Base-by-base conservation (phyloP, 2,888 invertebrate genomes). In the Melanostoma scalare region DNA sequence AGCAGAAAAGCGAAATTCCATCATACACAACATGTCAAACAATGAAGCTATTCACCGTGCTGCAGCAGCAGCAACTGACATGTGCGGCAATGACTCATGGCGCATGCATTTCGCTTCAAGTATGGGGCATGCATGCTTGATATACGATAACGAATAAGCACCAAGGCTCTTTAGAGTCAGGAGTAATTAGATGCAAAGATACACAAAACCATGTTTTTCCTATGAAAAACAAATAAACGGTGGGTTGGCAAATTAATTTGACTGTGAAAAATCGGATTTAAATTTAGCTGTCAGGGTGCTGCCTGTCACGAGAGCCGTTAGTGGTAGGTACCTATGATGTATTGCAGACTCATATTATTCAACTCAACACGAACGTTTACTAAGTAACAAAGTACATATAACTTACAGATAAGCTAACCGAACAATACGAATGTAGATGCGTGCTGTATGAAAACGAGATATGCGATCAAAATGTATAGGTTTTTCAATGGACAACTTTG, bases 181-280 rank as follows among this genome's bases (percentile, higher is more conserved):
- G 20, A 20, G 82, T 78, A 78, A 84, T 84, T 84, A 79, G 78
- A 84, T 71, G 74, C 74, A 58, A 79, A 55, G 40, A 65, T 35
- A 79, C 67, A 75, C 50, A 65, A 71, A 78, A 75, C 55, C 65
- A 33, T 42, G 69, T 35, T 78, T 79, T 71, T 55, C 30, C 55
- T 42, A 3, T 48, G 42, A 52, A 60, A 67, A 65, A 74, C 35
- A 84, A 74, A 78, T 65, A 50, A 61, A 40, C 33, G 50, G 8
- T 67, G 61, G 67, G 50, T 1, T 20, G 4, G 6, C 61, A 69
- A 71, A 67, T 48, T 42, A 42, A 61, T 61, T 38, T 33, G 9
- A 20, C 8, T 31, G 6, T 33, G 35, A 10, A 10, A 9, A 53
- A 30, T 38, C 6, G 33, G 9, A 4, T 42, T 67, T 30, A 50